Conservation (phyloP, 1,140 invertebrate genomes). For the Calephelis virginiensis region DNA sequence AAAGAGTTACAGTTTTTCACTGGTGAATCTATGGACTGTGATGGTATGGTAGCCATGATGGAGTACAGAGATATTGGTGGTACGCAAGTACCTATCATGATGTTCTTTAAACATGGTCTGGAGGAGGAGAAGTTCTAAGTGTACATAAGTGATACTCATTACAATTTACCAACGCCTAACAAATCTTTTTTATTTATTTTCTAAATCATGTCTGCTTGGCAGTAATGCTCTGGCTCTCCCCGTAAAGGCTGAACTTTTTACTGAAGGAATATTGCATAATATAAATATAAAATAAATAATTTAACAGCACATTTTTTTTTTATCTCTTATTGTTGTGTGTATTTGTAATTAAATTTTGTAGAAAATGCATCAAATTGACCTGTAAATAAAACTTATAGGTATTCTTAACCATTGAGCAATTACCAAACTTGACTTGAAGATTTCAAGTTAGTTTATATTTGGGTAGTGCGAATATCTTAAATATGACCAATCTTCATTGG, state of each 20-base stretch:
- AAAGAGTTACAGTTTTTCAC: slow-evolving; percentile 97
- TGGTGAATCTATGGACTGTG: slow-evolving; percentile 96
- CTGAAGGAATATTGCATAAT: slow-evolving; percentile 66
- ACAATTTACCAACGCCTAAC: slow-evolving; percentile 53
- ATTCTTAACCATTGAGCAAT: no score
- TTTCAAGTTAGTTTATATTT: no score
- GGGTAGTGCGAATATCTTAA: no score
- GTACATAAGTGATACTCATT: slow-evolving; percentile 59
- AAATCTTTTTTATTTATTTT: slow-evolving; percentile 71
- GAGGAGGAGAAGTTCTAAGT: slow-evolving; percentile 95
- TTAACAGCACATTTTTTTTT: slow-evolving; percentile 52
- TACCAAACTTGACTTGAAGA: no score
- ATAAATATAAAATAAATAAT: slow-evolving; percentile 58
- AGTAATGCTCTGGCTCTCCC: slow-evolving; percentile 55
- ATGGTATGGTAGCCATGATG: slow-evolving; percentile 94
- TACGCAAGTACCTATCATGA: slow-evolving; percentile 89
- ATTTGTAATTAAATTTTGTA: not conserved
- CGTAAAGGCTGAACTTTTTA: slow-evolving; percentile 74
- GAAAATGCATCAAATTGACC: not conserved
- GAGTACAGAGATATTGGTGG: slow-evolving; percentile 95
- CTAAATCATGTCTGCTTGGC: slow-evolving; percentile 60
- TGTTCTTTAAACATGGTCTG: slow-evolving; percentile 97
- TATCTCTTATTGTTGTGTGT: not conserved
- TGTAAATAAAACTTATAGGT: no score
- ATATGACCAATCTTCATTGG: no score